Evolutionary conservation across 2,113 vertebrate species (phyloP).

Genomic region (Entosphenus tridentatus): DNA sequence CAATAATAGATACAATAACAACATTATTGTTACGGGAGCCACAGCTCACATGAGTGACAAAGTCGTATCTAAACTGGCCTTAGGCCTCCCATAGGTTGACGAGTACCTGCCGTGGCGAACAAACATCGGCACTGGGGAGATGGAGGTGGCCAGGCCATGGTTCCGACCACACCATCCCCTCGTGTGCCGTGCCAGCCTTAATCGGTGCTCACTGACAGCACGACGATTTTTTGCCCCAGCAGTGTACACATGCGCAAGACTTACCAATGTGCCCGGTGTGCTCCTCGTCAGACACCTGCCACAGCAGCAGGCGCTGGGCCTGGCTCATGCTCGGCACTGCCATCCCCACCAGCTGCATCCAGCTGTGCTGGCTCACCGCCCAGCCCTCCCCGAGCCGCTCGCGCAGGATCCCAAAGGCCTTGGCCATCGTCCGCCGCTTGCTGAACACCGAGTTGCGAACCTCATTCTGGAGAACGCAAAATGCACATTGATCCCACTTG

Average conservation of each 20-base stretch:
- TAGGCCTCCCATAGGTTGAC: too few species aligned
- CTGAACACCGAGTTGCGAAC: constrained; percentile 53
- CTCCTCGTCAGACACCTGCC: constrained; percentile 36
- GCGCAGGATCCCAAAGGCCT: constrained; percentile 55
- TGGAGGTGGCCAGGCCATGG: too few species aligned
- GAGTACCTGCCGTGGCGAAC: too few species aligned
- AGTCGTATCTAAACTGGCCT: too few species aligned
- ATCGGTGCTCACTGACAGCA: too few species aligned
- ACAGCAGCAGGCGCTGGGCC: constrained; percentile 48
- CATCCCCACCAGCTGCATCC: constrained; percentile 38
- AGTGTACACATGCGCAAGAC: constrained; percentile 10
- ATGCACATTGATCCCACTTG: too few species aligned
- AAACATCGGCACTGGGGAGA: too few species aligned
- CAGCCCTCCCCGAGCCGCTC: constrained; percentile 25
- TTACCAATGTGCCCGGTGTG: constrained; percentile 43
- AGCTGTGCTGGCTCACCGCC: constrained; percentile 30
- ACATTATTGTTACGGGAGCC: too few species aligned
- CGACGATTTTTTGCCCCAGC: too few species aligned
- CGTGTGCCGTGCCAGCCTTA: too few species aligned
- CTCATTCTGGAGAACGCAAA: constrained; percentile 35
- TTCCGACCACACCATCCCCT: too few species aligned
- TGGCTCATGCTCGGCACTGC: constrained; percentile 40
- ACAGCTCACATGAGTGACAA: too few species aligned
- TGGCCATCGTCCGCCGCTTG: constrained; percentile 56
- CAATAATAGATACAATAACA: background rate